Conservation (phyloP, 2,888 invertebrate species). For the Patella ulyssiponensis region DNA sequence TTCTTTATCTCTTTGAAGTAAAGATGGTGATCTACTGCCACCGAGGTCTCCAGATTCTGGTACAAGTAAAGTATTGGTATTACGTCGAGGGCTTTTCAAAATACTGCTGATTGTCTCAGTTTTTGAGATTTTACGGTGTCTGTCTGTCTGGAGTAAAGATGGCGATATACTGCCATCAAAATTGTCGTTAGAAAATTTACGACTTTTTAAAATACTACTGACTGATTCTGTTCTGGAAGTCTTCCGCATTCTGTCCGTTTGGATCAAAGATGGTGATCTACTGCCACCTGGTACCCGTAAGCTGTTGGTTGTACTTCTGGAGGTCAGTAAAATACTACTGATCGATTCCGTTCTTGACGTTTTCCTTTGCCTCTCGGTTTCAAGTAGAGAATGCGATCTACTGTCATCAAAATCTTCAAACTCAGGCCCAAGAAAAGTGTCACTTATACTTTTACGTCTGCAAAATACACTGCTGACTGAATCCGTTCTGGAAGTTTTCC, state of each 20-base stretch:
- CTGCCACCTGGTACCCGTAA: too few species aligned
- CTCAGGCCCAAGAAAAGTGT: constrained; percentile 23
- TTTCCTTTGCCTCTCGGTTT: constrained; percentile 10
- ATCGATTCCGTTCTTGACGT: constrained; percentile 11
- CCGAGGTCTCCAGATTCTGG: too few species aligned
- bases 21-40: not conserved
- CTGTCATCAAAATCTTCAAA: constrained; percentile 1
- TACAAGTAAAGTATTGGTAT: too few species aligned
- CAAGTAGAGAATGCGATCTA: not conserved
- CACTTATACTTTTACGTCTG: constrained; percentile 15
- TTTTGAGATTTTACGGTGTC: too few species aligned
- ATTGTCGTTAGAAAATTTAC: not conserved
- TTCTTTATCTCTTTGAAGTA: constrained; percentile 1
- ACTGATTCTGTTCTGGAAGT: constrained; percentile 13
- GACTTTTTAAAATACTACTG: not conserved
- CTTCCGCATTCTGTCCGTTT: constrained; percentile 8
- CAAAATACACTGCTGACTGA: not conserved
- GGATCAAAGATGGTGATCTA: not conserved
- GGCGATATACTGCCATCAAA: too few species aligned
- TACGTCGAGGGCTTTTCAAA: too few species aligned
- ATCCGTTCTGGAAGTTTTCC: constrained; percentile 14
- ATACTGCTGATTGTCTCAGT: too few species aligned
- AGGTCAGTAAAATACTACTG: not conserved
- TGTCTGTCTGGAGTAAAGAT: too few species aligned
- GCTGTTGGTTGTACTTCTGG: too few species aligned